phyloP scores from a whole-genome alignment of 2,888 invertebrate genomes.

The Cerastis rubricosa region DNA sequence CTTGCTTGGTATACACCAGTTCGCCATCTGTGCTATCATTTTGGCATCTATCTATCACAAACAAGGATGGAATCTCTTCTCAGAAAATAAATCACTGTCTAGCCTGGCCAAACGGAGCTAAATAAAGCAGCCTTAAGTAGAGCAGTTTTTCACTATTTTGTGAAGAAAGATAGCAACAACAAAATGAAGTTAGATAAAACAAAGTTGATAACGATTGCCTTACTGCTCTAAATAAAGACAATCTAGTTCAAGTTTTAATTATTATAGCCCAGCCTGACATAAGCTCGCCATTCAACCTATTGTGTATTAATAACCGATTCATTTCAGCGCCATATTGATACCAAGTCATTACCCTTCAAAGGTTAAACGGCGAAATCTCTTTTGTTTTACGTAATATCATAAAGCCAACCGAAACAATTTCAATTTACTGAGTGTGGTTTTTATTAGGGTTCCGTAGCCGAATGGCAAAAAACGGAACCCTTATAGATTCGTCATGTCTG shows the following conservation, averaged over 20 bases:
- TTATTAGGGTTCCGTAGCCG: too few species aligned
- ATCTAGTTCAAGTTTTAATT: neutral
- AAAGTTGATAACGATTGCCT: neutral
- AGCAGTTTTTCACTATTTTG: neutral
- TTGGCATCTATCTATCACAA: neutral
- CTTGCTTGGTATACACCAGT: neutral
- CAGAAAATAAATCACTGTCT: neutral
- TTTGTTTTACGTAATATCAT: constrained; percentile 28
- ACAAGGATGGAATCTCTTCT: neutral
- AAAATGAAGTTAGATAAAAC: neutral
- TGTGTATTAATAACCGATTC: neutral
- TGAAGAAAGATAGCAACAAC: neutral
- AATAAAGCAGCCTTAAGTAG: neutral
- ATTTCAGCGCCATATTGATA: constrained; percentile 22
- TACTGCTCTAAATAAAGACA: neutral
- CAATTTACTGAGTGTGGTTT: constrained; percentile 14
- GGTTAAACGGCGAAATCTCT: constrained; percentile 17
- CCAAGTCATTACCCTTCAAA: constrained; percentile 45
- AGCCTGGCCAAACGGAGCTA: neutral
- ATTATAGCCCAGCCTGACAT: constrained; percentile 4
- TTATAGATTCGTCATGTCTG: too few species aligned
- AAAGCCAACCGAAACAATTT: constrained; percentile 6
- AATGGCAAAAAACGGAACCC: too few species aligned
- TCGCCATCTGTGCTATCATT: neutral
- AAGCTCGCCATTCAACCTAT: constrained; percentile 18